A percentile compares a stretch with the other conserved stretches of the same genome.
Evolutionary conservation across 2,797 vertebrate species (phyloP).

Genomic region (Hozukius guyotensis): DNA sequence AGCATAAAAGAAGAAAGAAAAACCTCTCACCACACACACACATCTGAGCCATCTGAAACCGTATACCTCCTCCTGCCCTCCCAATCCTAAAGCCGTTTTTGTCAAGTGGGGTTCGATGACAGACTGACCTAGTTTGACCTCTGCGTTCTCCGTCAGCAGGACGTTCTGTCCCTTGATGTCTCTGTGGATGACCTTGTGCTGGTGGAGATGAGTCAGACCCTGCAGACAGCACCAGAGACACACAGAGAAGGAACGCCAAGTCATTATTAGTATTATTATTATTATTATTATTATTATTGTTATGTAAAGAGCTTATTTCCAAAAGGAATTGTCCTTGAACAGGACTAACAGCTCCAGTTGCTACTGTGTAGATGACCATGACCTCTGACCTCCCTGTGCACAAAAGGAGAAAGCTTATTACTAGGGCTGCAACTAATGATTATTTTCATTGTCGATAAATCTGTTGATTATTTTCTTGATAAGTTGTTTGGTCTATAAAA

Average conservation of each 20-base stretch:
- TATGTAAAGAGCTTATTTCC: constrained; percentile 4
- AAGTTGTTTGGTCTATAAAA: too few species aligned
- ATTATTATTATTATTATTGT: background rate
- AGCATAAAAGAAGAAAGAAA: constrained; percentile 50
- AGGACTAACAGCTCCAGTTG: background rate
- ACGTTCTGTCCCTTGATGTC: constrained; percentile 99
- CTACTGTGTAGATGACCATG: background rate
- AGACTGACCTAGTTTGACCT: constrained; percentile 95
- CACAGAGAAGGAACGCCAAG: constrained; percentile 22
- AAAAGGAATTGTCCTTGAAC: constrained; percentile 2
- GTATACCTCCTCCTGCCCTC: constrained; percentile 19
- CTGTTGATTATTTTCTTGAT: too few species aligned
- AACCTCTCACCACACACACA: constrained; percentile 5
- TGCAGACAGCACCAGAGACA: constrained; percentile 67
- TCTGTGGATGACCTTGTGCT: constrained; percentile 98
- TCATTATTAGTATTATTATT: background rate
- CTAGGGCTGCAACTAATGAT: background rate
- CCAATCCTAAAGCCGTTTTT: constrained; percentile 29
- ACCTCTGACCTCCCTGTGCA: background rate
- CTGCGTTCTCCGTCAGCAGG: constrained; percentile 95
- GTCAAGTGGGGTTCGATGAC: constrained; percentile 36
- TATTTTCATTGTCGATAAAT: background rate
- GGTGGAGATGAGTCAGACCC: constrained; percentile 97
- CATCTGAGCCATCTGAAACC: constrained; percentile 34
- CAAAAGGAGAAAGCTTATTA: background rate